Evolutionary conservation across 2,797 vertebrate species (phyloP), one percentile per base, ranked within the genome.

Genomic region (Mallotus villosus): DNA sequence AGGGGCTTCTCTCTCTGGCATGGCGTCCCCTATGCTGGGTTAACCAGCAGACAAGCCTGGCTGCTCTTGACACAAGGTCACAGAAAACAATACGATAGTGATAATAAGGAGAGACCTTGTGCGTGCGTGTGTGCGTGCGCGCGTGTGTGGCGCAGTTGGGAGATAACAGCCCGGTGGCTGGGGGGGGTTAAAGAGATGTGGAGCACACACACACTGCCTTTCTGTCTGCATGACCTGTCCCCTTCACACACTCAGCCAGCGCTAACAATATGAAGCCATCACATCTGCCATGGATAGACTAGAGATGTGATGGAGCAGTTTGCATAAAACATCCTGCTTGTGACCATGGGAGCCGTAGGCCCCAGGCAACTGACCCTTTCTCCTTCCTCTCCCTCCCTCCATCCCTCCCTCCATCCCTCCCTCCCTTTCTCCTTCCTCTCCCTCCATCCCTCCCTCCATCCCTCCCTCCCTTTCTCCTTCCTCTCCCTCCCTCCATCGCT

Each of bases 191-290:
- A 72, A 76, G 64, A 76, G 79, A 55, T 79, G 75, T 60, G 72
- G 70, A 76, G 77, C 70, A 64, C 70, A 72, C 60, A 61, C 63
- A 82, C 78, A 82, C 71, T 75, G 76, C 57, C 75, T 81, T 72
- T 82, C 72, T 84, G 82, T 88, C 85, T 87, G 75, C 82, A 79
- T 74, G 69, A 76, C 64, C 73, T 84, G 74, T 80, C 72, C 77
- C 76, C 67, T 66, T 68, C 67, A 55, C 80, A 77, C 78, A 74
- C 68, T 76, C 77, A 85, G 76, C 63, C 77, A 83, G 74, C 66
- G 61, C 78, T 90, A 74, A 86, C 82, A 83, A 77, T 79, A 88
- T 90, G 87, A 90, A 91, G 84, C 73, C 88, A 83, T 90, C 82
- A 87, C 85, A 87, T 89, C 81, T 87, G 86, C 73, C 77, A 74